A percentile compares a stretch with the other conserved stretches of the same genome.
Conservation (phyloP, 2,888 invertebrate genomes). For the Amphipoea lucens region DNA sequence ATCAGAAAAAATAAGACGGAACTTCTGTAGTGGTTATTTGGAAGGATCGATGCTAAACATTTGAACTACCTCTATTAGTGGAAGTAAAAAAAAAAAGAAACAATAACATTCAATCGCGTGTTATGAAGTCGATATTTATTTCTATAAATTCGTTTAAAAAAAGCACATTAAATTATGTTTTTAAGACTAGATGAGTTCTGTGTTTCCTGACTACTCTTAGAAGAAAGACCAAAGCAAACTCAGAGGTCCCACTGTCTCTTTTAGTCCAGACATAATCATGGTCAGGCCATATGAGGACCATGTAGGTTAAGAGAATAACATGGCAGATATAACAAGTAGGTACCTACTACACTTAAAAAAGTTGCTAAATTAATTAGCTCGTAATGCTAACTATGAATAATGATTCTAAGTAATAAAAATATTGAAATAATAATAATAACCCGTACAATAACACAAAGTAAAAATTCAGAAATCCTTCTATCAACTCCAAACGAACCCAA, state of each 20-base stretch:
- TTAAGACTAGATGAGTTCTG: background rate
- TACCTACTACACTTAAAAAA: background rate
- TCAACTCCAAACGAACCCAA: slow-evolving; percentile 50
- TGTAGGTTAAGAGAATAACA: background rate
- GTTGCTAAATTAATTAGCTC: background rate
- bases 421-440: slow-evolving; percentile 23
- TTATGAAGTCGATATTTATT: background rate
- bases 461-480: slow-evolving; percentile 35
- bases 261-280: background rate
- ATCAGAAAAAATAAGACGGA: background rate
- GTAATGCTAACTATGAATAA: background rate
- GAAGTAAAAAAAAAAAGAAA: background rate
- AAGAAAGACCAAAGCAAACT: background rate
- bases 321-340: background rate
- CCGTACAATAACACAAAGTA: slow-evolving; percentile 14
- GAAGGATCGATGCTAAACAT: background rate
- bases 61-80: background rate
- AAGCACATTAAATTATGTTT: background rate
- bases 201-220: background rate
- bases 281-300: background rate
- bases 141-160: background rate
- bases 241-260: background rate
- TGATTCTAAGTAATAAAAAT: background rate
- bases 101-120: background rate
- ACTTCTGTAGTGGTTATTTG: background rate